phyloP scores from a whole-genome alignment of 2,888 invertebrate species.

The Myathropa florea region DNA sequence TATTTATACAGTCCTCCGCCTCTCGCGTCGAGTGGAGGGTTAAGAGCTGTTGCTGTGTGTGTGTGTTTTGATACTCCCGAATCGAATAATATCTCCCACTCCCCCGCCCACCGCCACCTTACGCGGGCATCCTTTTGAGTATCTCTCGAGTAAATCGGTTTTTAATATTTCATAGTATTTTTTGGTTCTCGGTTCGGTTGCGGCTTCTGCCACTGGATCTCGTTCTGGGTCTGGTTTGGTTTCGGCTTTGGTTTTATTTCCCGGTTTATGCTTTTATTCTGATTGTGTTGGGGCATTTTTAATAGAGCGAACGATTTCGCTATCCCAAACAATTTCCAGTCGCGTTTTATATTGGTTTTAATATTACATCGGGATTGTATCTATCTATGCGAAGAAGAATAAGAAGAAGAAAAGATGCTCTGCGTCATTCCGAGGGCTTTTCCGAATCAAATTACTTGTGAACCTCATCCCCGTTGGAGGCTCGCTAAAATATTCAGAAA shows the following conservation, averaged over 20 bases:
- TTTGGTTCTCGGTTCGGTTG: constrained; percentile 13
- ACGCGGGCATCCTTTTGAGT: background rate
- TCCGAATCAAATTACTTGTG: constrained; percentile 13
- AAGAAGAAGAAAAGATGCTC: too few species aligned
- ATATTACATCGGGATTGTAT: constrained; percentile 15
- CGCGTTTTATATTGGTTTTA: constrained; percentile 27
- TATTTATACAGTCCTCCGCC: constrained; percentile 21
- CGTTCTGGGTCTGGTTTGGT: background rate
- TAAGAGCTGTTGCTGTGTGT: too few species aligned
- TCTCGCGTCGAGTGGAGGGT: background rate
- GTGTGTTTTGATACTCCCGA: background rate
- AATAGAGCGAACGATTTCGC: constrained; percentile 20
- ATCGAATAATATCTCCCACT: background rate
- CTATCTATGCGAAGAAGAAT: background rate
- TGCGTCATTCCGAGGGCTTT: background rate
- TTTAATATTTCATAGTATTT: constrained; percentile 51
- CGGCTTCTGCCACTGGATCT: background rate
- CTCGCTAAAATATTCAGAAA: constrained; percentile 31
- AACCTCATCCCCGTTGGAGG: background rate
- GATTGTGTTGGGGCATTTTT: constrained; percentile 17
- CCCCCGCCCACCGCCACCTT: background rate
- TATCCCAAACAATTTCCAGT: constrained; percentile 21
- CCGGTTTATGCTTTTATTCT: constrained; percentile 15
- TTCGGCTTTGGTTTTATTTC: constrained; percentile 10
- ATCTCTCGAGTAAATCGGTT: constrained; percentile 39